Evolutionary conservation across 2,888 invertebrate genomes (phyloP), one percentile per base, ranked within the genome.

Genomic region (Megaustenia siamemsis): DNA sequence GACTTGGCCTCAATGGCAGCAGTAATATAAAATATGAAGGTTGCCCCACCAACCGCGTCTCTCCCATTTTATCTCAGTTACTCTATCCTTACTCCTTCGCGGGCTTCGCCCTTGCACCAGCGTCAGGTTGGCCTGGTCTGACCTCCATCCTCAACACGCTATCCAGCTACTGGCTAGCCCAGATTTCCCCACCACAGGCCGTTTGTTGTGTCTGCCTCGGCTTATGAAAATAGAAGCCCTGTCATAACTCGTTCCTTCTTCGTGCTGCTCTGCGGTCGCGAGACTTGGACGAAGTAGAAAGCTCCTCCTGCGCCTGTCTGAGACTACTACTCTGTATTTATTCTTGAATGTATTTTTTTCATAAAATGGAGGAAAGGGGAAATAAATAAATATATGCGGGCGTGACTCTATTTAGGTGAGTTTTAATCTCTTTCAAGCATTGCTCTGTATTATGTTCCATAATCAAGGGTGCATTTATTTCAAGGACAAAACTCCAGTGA

Each of bases 201-300:
- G 69, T 81, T 81, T 81, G 69, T 69, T 81, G 49, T 69, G 69
- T 69, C 71, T 71, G 69, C 71, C 38, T 32, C 28, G 77, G 60
- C 77, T 77, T 60, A 63, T 77, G 77, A 77, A 77, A 77, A 77
- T 77, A 77, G 77, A 77, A 77, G 12, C 60, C 43, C 60, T 28
- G 77, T 77, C 77, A 77, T 77, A 35, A 24, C 77, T 53, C 40
- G 60, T 32, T 56, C 28, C 56, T 43, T 15, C 40, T 38, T 15
- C 38, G 18, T 40, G 77, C 77, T n/a, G 63, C n/a, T 40, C 24
- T 21, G 28, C 56, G 32, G 35, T 10, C 45, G 21, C 56, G 38
- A 45, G 56, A 56, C 53, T 56, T 56, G 56, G 28, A n/a, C n/a
- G n/a, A 73, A 73, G 49, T 45, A 45, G 73, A 28, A 76, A 28